These are phyloP conservation scores for Agonum fuliginosum DNA, from an alignment of 2,888 invertebrate genomes.

Conservation along the genomic window DNA sequence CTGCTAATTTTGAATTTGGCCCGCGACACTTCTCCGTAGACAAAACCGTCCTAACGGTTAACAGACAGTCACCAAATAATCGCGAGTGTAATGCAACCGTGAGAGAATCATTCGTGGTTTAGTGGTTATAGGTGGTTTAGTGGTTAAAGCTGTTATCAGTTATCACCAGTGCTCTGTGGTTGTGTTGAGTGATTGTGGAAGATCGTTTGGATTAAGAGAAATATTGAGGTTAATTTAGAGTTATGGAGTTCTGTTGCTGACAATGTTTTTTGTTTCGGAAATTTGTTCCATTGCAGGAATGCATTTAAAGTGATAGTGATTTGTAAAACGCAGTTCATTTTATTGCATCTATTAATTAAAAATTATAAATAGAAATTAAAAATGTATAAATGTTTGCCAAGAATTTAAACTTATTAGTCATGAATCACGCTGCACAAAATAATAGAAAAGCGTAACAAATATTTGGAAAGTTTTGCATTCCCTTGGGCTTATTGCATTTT, in stretches of 20 bases:
- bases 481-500: neutral
- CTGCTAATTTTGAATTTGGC: conserved; percentile 56
- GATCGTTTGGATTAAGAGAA: no score
- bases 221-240: neutral
- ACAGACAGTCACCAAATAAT: neutral
- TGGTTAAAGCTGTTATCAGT: neutral
- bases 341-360: conserved; percentile 16
- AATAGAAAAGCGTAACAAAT: neutral
- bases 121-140: neutral
- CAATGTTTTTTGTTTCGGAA: neutral
- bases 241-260: neutral
- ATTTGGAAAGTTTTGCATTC: conserved; percentile 2
- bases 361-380: conserved; percentile 31
- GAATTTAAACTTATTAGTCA: conserved; percentile 5
- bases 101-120: neutral
- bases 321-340: no score
- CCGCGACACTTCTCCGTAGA: conserved; percentile 46
- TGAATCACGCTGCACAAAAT: conserved; percentile 9
- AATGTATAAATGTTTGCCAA: conserved; percentile 6
- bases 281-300: neutral
- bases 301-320: no score
- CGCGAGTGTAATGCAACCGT: neutral
- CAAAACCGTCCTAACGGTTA: conserved; percentile 23
- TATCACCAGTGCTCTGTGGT: neutral
- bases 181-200: neutral